Conservation (phyloP, 2,888 invertebrate species). For the Oscheius sp. region DNA sequence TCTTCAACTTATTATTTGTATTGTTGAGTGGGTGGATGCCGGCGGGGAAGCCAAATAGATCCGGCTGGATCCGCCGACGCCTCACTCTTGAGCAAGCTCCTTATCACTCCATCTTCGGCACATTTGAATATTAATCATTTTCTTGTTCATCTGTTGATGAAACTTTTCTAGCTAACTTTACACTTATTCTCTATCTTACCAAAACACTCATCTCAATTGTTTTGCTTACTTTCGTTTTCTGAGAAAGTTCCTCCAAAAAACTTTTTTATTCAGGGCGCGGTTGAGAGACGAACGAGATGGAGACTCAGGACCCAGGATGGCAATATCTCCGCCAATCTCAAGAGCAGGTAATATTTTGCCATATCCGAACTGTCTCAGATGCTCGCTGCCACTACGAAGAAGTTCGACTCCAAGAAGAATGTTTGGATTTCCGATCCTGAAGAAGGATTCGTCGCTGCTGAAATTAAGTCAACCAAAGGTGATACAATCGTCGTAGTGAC, state of each 20-base stretch:
- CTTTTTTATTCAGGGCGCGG: conserved; percentile 20
- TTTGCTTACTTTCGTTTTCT: too few species aligned
- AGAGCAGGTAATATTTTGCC: conserved; percentile 61
- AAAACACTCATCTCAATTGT: too few species aligned
- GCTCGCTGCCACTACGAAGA: conserved; percentile 64
- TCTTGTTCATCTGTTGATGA: not conserved
- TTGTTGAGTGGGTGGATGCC: conserved; percentile 35
- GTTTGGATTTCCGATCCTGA: conserved; percentile 99
- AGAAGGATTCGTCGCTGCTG: conserved; percentile 92
- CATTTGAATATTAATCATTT: conserved; percentile 17
- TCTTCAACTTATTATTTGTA: conserved; percentile 37
- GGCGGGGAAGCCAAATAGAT: conserved; percentile 31
- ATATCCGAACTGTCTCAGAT: conserved; percentile 32
- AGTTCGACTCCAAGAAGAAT: conserved; percentile 92
- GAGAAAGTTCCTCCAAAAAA: not conserved
- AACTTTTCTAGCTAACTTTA: not conserved
- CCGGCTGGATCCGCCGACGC: conserved; percentile 30
- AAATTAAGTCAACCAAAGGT: conserved; percentile 93
- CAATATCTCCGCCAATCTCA: conserved; percentile 66
- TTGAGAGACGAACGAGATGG: conserved; percentile 9
- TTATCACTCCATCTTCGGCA: conserved; percentile 30
- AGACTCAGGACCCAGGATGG: conserved; percentile 68
- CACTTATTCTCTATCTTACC: not conserved
- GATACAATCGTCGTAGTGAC: conserved; percentile 92
- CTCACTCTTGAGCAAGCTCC: conserved; percentile 20